Evolutionary conservation across 2,113 vertebrate species (phyloP).

Genomic region (Hylia prasina): DNA sequence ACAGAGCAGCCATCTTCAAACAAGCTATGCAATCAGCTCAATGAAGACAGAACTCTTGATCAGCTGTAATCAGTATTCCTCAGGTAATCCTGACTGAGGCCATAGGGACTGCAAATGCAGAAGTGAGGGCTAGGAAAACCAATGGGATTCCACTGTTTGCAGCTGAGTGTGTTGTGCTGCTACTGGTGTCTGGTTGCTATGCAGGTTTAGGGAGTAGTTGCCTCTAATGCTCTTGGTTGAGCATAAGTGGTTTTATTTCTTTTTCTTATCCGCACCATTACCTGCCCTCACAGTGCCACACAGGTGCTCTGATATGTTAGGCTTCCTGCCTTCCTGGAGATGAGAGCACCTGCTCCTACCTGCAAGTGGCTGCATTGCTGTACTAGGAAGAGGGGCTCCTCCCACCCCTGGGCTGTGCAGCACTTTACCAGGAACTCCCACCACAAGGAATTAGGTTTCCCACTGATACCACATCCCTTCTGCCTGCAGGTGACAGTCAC

Average conservation of each 20-base stretch:
- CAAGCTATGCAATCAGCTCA: background rate
- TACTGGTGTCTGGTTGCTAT: background rate
- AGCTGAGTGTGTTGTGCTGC: background rate
- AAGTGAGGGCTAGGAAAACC: background rate
- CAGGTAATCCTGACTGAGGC: background rate
- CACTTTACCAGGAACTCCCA: background rate
- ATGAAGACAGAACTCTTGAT: background rate
- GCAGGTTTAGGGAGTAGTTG: background rate
- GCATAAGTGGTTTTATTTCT: background rate
- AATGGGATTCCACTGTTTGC: background rate
- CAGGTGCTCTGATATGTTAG: background rate
- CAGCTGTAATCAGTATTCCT: background rate
- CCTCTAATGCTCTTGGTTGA: background rate
- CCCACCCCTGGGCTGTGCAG: fast-evolving
- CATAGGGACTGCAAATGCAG: background rate
- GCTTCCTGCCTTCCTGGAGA: background rate
- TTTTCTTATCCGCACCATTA: background rate
- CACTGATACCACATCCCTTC: background rate
- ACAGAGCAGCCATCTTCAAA: background rate
- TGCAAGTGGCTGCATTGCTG: background rate
- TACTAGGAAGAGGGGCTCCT: background rate
- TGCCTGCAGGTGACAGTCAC: background rate
- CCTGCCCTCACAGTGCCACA: background rate
- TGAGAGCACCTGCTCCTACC: fast-evolving
- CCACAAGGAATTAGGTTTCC: background rate